Percentiles rank a stretch among this genome's conserved stretches.
Evolutionary conservation across 1,140 invertebrate genomes (phyloP).

Genomic region (Acromyrmex charruanus): DNA sequence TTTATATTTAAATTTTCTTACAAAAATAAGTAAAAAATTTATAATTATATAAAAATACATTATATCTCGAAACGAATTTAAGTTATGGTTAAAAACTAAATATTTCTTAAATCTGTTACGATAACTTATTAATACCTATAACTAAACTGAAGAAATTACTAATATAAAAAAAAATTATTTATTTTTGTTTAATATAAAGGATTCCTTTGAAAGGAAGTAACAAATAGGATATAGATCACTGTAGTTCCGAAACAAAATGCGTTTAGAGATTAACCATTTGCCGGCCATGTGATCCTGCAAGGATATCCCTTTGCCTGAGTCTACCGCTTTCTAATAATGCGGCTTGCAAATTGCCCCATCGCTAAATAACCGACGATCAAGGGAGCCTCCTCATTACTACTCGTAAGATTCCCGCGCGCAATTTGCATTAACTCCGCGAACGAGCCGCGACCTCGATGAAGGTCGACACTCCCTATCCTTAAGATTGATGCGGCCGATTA

Average conservation of each 20-base stretch:
- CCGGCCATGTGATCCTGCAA: constrained; percentile 6
- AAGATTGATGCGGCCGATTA: constrained; percentile 40
- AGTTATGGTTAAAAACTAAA: neutral
- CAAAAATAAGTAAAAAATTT: constrained; percentile 13
- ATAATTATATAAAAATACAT: neutral
- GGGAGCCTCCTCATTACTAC: constrained; percentile 40
- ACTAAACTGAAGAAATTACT: neutral
- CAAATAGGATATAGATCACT: neutral
- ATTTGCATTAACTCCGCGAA: constrained; percentile 49
- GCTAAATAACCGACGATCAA: constrained; percentile 49
- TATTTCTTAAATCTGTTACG: neutral
- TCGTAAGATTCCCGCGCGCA: constrained; percentile 28
- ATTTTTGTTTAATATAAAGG: neutral
- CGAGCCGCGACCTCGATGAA: constrained; percentile 51
- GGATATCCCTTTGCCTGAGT: constrained; percentile 27
- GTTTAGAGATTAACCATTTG: constrained; percentile 4
- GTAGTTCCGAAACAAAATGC: constrained; percentile 9
- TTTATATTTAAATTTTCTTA: neutral
- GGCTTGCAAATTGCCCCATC: constrained; percentile 38
- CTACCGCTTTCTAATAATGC: constrained; percentile 49
- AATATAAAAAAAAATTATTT: neutral
- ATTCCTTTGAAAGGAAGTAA: constrained; percentile 2
- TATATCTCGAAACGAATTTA: neutral
- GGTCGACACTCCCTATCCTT: constrained; percentile 28
- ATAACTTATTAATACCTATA: neutral